Conservation (phyloP, 2,888 invertebrate genomes). For the Tenodera sinensis region DNA sequence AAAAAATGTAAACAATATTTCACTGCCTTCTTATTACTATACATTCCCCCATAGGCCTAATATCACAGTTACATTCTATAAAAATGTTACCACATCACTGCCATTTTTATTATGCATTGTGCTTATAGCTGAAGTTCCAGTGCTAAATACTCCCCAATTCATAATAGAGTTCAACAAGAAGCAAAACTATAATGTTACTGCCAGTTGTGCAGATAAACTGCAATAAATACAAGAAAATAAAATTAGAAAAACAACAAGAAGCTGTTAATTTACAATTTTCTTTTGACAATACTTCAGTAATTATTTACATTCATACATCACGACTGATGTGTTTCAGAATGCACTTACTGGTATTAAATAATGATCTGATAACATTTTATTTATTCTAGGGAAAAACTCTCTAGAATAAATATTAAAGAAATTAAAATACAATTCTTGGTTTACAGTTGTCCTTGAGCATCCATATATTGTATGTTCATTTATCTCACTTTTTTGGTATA, state of each 20-base stretch:
- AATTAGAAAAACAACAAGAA: neutral
- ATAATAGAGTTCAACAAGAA: neutral
- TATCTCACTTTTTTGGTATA: too few species aligned
- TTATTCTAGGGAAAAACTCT: too few species aligned
- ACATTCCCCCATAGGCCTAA: constrained; percentile 18
- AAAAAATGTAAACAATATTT: neutral
- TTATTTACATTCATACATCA: too few species aligned
- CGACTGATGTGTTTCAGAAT: too few species aligned
- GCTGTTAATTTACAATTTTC: neutral
- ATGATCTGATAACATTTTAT: too few species aligned
- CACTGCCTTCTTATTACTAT: constrained; percentile 7
- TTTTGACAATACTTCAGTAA: neutral
- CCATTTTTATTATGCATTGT: neutral
- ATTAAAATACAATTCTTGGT: too few species aligned
- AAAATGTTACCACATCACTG: constrained; percentile 15
- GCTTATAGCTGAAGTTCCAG: neutral
- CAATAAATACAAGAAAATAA: too few species aligned
- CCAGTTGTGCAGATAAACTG: neutral
- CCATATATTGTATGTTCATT: too few species aligned
- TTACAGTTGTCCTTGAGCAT: too few species aligned
- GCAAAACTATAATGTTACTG: neutral
- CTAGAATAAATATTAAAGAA: too few species aligned
- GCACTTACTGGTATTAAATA: too few species aligned
- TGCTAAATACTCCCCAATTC: neutral
- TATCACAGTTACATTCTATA: neutral